Evolutionary conservation across 2,888 invertebrate species (phyloP).

Genomic region (Eristalinus sepulchralis): DNA sequence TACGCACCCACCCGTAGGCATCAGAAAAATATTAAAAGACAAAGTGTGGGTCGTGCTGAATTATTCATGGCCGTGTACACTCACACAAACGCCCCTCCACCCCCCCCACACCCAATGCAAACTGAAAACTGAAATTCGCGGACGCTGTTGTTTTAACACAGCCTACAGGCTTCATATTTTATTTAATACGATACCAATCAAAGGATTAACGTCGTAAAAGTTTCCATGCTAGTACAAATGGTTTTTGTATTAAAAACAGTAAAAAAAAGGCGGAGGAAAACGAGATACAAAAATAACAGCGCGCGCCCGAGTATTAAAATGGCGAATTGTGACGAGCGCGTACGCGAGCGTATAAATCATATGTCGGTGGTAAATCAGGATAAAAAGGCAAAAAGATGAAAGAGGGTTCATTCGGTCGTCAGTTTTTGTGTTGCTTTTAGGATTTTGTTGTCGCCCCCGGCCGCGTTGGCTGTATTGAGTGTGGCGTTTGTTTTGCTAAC

Average conservation of each 20-base stretch:
- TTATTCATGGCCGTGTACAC: slow-evolving; percentile 15
- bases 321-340: slow-evolving; percentile 28
- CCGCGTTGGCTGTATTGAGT: slow-evolving; percentile 1
- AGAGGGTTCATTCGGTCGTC: neutral
- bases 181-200: slow-evolving; percentile 57
- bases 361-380: slow-evolving; percentile 11
- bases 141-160: slow-evolving; percentile 14
- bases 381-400: neutral
- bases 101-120: neutral
- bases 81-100: neutral
- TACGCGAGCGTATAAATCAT: slow-evolving; percentile 42
- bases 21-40: slow-evolving; percentile 30
- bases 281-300: neutral
- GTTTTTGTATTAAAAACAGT: neutral
- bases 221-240: slow-evolving; percentile 35
- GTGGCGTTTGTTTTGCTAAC: slow-evolving; percentile 1
- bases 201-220: slow-evolving; percentile 48
- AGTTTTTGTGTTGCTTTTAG: slow-evolving; percentile 17
- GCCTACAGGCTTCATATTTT: slow-evolving; percentile 36
- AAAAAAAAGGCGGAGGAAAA: neutral
- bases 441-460: neutral
- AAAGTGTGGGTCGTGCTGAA: slow-evolving; percentile 20
- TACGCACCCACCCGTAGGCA: neutral
- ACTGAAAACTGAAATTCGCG: slow-evolving; percentile 1
- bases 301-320: slow-evolving; percentile 22